Conservation (phyloP, 2,888 invertebrate species). For the Matsumyia berberina region DNA sequence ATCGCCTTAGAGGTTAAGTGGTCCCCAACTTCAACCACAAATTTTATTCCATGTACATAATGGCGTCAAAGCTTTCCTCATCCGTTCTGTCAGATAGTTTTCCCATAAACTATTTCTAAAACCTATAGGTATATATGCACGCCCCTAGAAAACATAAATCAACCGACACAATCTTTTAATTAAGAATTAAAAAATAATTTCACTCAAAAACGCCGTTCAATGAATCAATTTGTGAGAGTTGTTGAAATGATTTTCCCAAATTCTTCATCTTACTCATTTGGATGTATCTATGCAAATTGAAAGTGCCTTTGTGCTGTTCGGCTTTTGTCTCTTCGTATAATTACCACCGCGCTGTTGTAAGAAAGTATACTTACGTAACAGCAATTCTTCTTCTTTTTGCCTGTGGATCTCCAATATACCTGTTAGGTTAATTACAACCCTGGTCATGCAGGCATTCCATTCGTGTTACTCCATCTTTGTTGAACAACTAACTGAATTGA, state of each 20-base stretch:
- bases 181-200: not conserved
- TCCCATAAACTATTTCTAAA: too few relatives aligned
- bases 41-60: too few relatives aligned
- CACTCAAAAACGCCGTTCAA: not conserved
- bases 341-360: conserved; percentile 39
- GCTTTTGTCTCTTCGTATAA: conserved; percentile 4
- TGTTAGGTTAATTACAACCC: conserved; percentile 53
- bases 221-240: not conserved
- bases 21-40: too few relatives aligned
- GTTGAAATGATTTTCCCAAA: not conserved
- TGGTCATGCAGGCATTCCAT: conserved; percentile 19
- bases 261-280: conserved; percentile 9
- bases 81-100: too few relatives aligned
- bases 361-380: conserved; percentile 36
- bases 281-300: conserved; percentile 28
- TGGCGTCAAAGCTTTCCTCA: too few relatives aligned
- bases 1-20: too few relatives aligned
- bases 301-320: conserved; percentile 2
- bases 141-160: not conserved
- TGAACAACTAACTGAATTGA: conserved; percentile 22
- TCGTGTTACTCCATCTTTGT: not conserved
- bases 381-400: not conserved
- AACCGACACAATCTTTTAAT: not conserved
- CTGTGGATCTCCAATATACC: conserved; percentile 32
- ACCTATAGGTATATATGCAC: too few relatives aligned